Evolutionary conservation across 2,113 vertebrate genomes (phyloP).

Genomic region (Nyctibius bracteatus): DNA sequence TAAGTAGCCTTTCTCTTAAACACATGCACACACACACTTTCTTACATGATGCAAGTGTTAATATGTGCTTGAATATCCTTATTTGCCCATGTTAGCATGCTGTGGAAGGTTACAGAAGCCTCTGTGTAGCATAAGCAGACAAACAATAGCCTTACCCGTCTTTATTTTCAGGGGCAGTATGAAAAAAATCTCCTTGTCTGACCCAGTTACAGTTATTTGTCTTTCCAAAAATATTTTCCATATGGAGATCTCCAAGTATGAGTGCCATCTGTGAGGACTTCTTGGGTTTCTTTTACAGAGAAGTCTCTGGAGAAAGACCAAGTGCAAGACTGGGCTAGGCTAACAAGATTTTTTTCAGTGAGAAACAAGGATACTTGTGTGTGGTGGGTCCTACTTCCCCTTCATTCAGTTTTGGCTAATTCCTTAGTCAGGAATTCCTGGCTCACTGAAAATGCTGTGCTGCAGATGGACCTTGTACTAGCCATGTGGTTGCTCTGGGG

Average conservation of each 20-base stretch:
- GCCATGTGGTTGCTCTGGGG: neutral
- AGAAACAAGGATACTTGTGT: neutral
- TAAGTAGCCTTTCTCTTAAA: neutral
- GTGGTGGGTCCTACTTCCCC: neutral
- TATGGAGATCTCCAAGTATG: slow-evolving; percentile 47
- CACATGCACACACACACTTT: neutral
- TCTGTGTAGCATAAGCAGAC: neutral
- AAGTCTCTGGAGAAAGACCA: slow-evolving; percentile 43
- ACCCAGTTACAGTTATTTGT: slow-evolving; percentile 50
- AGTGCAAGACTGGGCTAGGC: slow-evolving; percentile 2
- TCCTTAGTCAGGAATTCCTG: neutral
- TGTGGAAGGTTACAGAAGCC: neutral
- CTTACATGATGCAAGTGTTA: neutral
- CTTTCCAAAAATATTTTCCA: slow-evolving; percentile 64
- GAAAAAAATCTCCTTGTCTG: slow-evolving; percentile 37
- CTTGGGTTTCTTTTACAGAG: slow-evolving; percentile 48
- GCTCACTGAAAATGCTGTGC: neutral
- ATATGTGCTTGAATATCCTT: neutral
- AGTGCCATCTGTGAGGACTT: slow-evolving; percentile 59
- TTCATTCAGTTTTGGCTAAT: neutral
- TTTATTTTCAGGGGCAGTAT: slow-evolving; percentile 42
- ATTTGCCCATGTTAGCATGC: neutral
- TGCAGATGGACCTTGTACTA: neutral
- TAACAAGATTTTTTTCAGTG: neutral
- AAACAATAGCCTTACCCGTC: slow-evolving; percentile 28